phyloP scores from a whole-genome alignment of 2,888 invertebrate genomes.

The Chaetoderma sp. region DNA sequence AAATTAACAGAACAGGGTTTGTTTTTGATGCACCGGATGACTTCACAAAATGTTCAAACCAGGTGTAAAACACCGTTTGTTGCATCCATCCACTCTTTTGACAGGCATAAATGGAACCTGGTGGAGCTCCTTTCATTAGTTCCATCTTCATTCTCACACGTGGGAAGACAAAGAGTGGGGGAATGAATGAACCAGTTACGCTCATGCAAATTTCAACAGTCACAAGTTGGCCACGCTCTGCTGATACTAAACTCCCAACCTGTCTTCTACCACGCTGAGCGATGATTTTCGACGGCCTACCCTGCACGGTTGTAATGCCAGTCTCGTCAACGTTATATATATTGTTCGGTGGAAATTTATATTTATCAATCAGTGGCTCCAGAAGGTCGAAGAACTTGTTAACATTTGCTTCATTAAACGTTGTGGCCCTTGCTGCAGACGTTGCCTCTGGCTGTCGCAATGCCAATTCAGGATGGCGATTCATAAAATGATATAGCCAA shows the following conservation, averaged over 20 bases:
- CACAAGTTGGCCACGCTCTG: not conserved
- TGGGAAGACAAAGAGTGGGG: not conserved
- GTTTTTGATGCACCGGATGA: not conserved
- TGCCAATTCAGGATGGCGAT: conserved; percentile 4
- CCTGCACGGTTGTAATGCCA: not conserved
- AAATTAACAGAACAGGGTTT: not conserved
- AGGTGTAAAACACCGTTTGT: not conserved
- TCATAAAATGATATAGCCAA: conserved; percentile 12
- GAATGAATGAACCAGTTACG: not conserved
- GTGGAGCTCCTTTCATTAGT: too few relatives aligned
- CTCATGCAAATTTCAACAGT: conserved; percentile 1
- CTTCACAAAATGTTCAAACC: conserved; percentile 9
- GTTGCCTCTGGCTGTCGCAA: conserved; percentile 15
- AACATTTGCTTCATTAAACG: conserved; percentile 21
- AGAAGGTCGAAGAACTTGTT: conserved; percentile 20
- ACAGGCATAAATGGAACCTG: not conserved
- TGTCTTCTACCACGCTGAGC: not conserved
- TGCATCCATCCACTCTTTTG: not conserved
- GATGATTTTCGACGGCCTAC: not conserved
- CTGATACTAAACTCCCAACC: not conserved
- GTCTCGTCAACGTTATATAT: not conserved
- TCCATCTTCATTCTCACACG: not conserved
- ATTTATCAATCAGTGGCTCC: not conserved
- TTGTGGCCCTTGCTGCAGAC: conserved; percentile 13
- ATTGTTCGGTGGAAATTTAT: not conserved